Evolutionary conservation across 2,888 invertebrate species (phyloP).

Genomic region (Limnephilus rhombicus): DNA sequence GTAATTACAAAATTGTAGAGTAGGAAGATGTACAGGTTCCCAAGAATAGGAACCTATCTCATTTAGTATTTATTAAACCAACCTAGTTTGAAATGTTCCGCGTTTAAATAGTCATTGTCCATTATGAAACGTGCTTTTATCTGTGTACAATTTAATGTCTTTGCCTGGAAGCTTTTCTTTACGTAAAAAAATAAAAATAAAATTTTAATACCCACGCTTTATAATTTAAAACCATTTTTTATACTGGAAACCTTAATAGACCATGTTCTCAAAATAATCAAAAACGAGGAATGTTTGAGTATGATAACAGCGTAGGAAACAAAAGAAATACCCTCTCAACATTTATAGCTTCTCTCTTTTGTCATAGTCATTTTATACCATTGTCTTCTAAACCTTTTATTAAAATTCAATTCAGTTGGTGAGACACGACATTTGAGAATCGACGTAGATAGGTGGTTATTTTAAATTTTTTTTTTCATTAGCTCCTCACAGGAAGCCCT

Average conservation of each 20-base stretch:
- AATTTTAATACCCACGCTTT: neutral
- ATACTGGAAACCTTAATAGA: neutral
- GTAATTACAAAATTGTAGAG: too few relatives aligned
- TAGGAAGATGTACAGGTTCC: too few relatives aligned
- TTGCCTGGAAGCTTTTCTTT: neutral
- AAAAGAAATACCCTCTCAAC: neutral
- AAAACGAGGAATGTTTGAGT: neutral
- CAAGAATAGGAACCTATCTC: too few relatives aligned
- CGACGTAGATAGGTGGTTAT: neutral
- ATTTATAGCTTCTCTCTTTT: neutral
- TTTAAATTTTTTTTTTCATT: too few relatives aligned
- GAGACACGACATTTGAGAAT: neutral
- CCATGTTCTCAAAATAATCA: neutral
- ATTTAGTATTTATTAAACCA: neutral
- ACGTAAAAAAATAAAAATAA: neutral
- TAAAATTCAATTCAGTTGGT: neutral
- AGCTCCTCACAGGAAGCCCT: too few relatives aligned
- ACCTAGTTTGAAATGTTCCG: neutral
- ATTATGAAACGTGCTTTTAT: neutral
- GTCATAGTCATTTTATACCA: neutral
- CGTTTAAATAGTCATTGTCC: neutral
- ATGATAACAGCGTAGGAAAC: neutral
- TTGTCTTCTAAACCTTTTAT: neutral
- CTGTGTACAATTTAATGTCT: neutral
- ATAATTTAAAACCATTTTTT: neutral